Evolutionary conservation across 1,140 invertebrate species (phyloP), one percentile per base, ranked within the genome.

Genomic region (Pachyrhynchus sulphureomaculatus): DNA sequence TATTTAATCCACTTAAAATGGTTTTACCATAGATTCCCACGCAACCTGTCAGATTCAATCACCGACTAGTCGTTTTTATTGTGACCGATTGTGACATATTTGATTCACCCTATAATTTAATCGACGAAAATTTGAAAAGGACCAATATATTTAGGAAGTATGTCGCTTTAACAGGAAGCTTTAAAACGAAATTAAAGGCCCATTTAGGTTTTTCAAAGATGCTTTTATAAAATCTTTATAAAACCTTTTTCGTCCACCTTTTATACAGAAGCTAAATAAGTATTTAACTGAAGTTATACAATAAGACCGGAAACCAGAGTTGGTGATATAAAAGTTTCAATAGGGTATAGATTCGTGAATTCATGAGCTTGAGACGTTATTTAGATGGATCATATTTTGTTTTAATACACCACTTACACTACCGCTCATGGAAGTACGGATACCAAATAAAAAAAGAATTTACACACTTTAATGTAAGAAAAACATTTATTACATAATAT

Each of bases 121-220:
- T 24, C 15, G 41, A 34, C 17, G 24, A 32, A 45, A 36, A 48
- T 5, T 37, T 20, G 47, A 48, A 48, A 33, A 29, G 20, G 4
- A 13, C 34, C 34, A 24, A 49, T 58, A 12, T 58, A 48, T 55
- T 55, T 34, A 33, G 34, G 44, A 48, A 58, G 55, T 41, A 45
- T 48, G 55, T 58, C 42, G 44, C 39, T 33, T 47, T 58, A 9
- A 48, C 55, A 55, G 55, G 55, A 58, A 58, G 55, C 55, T 45
- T 48, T 58, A 58, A 58, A 48, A 34, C 44, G 29, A 23, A 23
- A 58, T 58, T 58, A 58, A 48, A 58, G 33, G 55, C 5, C 55
- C 55, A 48, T 48, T 48, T 58, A 48, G 55, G 44, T n/a, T 26
- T 45, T n/a, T 10, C n/a, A 34, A 47, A 42, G 17, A 13, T 21